Conservation (phyloP, 2,113 vertebrate species). For the Tragulus kanchil region DNA sequence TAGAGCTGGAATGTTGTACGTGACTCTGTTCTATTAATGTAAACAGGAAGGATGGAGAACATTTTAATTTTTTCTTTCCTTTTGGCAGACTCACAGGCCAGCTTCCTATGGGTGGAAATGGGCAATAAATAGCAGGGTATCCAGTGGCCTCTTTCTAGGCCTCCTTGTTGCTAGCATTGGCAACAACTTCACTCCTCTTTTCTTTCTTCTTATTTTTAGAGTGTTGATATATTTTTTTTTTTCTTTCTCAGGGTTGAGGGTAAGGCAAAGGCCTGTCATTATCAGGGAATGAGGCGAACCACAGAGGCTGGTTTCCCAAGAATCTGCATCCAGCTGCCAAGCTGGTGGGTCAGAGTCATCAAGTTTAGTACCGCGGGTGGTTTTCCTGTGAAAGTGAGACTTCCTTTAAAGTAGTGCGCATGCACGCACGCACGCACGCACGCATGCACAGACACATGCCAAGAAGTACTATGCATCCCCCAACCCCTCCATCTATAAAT, state of each 20-base stretch:
- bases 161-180: constrained; percentile 87
- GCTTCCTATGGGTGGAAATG: constrained; percentile 89
- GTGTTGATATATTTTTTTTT: constrained; percentile 89
- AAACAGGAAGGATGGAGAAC: constrained; percentile 85
- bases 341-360: constrained; percentile 82
- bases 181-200: constrained; percentile 88
- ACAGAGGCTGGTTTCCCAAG: constrained; percentile 87
- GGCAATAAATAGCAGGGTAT: constrained; percentile 91
- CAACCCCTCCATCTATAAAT: background rate
- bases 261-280: constrained; percentile 89
- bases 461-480: background rate
- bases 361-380: constrained; percentile 82
- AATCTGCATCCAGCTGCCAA: constrained; percentile 81
- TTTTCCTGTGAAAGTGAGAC: constrained; percentile 85
- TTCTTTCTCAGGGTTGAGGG: constrained; percentile 80
- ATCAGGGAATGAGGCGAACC: constrained; percentile 93
- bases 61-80: constrained; percentile 77
- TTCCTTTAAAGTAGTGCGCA: constrained; percentile 84
- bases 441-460: constrained; percentile 28
- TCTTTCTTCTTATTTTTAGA: constrained; percentile 89
- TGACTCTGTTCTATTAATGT: constrained; percentile 83
- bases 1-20: constrained; percentile 82
- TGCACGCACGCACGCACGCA: constrained; percentile 3
- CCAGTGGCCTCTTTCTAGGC: constrained; percentile 88
- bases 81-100: constrained; percentile 85